These are phyloP conservation scores for Lasiurus borealis DNA, from an alignment of 2,113 vertebrate species.

Conservation along the genomic window DNA sequence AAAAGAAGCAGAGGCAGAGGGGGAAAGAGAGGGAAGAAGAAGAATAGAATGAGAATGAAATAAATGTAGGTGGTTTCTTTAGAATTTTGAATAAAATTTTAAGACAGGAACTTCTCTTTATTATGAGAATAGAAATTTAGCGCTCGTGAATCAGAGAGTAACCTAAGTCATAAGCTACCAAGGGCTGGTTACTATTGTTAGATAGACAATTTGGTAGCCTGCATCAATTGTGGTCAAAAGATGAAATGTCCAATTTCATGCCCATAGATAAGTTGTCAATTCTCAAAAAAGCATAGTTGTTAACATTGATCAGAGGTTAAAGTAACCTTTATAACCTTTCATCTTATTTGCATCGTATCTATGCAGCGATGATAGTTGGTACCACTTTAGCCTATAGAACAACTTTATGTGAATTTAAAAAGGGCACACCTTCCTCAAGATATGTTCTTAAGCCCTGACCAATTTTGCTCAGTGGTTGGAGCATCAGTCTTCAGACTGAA, in stretches of 20 bases:
- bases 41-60: background rate
- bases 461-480: too few species aligned
- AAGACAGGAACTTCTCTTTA: background rate
- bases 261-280: background rate
- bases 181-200: background rate
- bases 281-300: background rate
- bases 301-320: background rate
- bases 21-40: background rate
- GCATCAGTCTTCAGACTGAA: too few species aligned
- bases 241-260: background rate
- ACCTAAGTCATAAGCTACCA: background rate
- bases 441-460: background rate
- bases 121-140: background rate
- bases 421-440: background rate
- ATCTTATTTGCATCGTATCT: background rate
- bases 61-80: background rate
- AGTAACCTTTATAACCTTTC: background rate
- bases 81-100: background rate
- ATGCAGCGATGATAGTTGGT: background rate
- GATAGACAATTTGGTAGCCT: background rate
- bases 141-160: background rate
- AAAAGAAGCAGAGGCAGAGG: too few species aligned
- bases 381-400: background rate
- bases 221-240: background rate
- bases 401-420: slow-evolving; percentile 12